A percentile compares a stretch with the other conserved stretches of the same genome.
Conservation (phyloP, 2,797 vertebrate genomes). For the Ptychobarbus kaznakovi region DNA sequence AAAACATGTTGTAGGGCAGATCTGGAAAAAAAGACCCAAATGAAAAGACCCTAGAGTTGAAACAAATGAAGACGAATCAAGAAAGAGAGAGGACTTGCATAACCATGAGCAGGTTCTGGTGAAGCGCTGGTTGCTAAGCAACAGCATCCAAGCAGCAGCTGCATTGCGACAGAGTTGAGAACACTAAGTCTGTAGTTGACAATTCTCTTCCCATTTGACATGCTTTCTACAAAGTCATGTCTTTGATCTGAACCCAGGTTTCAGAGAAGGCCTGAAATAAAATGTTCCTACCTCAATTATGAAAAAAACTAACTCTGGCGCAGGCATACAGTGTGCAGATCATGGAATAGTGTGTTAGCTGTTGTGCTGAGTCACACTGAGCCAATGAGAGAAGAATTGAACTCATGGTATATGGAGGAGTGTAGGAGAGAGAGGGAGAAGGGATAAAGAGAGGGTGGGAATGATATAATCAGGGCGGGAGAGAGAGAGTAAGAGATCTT, state of each 20-base stretch:
- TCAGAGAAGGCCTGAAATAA: not conserved
- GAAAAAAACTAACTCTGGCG: slow-evolving; percentile 22
- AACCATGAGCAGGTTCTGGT: slow-evolving; percentile 59
- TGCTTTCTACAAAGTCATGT: slow-evolving; percentile 30
- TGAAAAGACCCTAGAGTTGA: slow-evolving; percentile 21
- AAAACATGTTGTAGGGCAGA: not conserved
- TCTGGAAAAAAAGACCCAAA: not conserved
- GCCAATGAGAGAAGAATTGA: slow-evolving; percentile 21
- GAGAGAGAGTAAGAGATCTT: not conserved
- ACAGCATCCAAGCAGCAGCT: slow-evolving; percentile 63
- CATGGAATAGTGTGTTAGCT: slow-evolving; percentile 23
- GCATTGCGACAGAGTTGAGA: slow-evolving; percentile 64
- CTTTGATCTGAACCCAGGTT: slow-evolving; percentile 13
- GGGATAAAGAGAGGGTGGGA: not conserved
- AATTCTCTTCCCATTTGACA: slow-evolving; percentile 35
- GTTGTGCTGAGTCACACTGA: slow-evolving; percentile 56
- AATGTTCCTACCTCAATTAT: slow-evolving; percentile 2
- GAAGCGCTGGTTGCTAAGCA: slow-evolving; percentile 61
- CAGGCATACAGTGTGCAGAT: slow-evolving; percentile 24
- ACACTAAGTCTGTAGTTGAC: slow-evolving; percentile 56
- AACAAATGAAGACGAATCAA: slow-evolving; percentile 38
- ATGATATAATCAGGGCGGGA: not conserved
- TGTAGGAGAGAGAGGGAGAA: slow-evolving; percentile 21
- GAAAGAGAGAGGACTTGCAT: slow-evolving; percentile 53
- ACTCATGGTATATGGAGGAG: slow-evolving; percentile 18